phyloP scores from a whole-genome alignment of 2,113 vertebrate species.

The Todiramphus chloris region DNA sequence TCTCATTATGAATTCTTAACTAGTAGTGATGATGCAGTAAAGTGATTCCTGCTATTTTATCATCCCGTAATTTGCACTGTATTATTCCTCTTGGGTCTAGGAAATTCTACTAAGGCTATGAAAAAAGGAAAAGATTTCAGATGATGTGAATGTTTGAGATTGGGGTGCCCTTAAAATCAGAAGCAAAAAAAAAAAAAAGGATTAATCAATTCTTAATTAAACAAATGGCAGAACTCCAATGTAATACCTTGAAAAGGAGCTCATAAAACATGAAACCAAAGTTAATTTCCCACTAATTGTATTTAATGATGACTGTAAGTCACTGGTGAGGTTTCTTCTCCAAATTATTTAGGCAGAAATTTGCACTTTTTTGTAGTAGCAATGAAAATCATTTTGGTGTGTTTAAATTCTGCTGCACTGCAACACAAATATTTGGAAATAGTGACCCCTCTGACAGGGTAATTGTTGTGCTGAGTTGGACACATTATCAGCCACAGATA shows the following conservation, averaged over 20 bases:
- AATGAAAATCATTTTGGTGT: background rate
- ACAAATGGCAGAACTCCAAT: background rate
- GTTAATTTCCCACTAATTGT: background rate
- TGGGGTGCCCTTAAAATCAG: background rate
- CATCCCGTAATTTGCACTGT: background rate
- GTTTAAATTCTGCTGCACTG: background rate
- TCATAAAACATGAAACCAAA: background rate
- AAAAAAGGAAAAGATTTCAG: background rate
- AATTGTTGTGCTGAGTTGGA: background rate
- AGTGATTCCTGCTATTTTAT: background rate
- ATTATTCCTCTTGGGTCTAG: background rate
- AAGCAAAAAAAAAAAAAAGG: background rate
- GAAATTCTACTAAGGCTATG: background rate
- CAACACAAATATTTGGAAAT: background rate
- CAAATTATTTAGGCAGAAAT: background rate
- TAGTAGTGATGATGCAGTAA: background rate
- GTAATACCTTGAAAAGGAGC: background rate
- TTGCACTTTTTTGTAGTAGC: background rate
- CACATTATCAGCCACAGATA: background rate
- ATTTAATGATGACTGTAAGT: background rate
- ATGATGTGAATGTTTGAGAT: background rate
- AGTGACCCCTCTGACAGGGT: background rate
- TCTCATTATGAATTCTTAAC: background rate
- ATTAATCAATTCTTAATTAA: background rate
- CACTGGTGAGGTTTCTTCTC: background rate